Conservation (phyloP, 2,113 vertebrate genomes). For the Xyrauchen texanus region DNA sequence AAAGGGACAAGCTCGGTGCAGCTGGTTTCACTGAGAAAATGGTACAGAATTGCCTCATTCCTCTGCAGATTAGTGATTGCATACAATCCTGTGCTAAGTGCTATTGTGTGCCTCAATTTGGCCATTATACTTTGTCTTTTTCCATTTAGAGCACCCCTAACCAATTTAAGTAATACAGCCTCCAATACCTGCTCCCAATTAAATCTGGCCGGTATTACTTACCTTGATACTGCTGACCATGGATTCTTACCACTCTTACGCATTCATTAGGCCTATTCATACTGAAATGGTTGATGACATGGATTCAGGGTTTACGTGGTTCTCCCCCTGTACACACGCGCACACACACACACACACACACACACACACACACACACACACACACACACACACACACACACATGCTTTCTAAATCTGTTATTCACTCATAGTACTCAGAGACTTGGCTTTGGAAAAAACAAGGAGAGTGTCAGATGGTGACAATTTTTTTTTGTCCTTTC, state of each 20-base stretch:
- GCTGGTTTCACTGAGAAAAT: conserved; percentile 99
- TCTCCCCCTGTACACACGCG: conserved; percentile 63
- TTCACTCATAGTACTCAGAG: conserved; percentile 61
- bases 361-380: conserved; percentile 14
- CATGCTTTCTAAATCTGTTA: conserved; percentile 63
- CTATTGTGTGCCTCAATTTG: conserved; percentile 98
- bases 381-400: neutral
- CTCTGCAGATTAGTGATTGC: conserved; percentile 98
- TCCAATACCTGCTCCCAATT: conserved; percentile 99
- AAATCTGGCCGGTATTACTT: conserved; percentile 97
- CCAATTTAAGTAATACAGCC: conserved; percentile 99
- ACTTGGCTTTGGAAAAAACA: conserved; percentile 65
- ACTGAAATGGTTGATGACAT: conserved; percentile 89
- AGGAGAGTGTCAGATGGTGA: conserved; percentile 59
- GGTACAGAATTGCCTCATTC: conserved; percentile 99
- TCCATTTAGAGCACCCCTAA: conserved; percentile 89
- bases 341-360: neutral
- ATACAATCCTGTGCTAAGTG: conserved; percentile 97
- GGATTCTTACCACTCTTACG: conserved; percentile 84
- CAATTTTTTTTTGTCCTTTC: conserved; percentile 55
- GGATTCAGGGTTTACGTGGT: conserved; percentile 83
- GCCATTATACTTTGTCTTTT: conserved; percentile 99
- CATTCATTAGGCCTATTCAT: conserved; percentile 99
- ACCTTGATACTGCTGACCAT: conserved; percentile 90
- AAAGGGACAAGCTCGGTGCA: conserved; percentile 91